Base-by-base conservation (phyloP, 2,797 vertebrate genomes). In the Atherinosoma microstoma region DNA sequence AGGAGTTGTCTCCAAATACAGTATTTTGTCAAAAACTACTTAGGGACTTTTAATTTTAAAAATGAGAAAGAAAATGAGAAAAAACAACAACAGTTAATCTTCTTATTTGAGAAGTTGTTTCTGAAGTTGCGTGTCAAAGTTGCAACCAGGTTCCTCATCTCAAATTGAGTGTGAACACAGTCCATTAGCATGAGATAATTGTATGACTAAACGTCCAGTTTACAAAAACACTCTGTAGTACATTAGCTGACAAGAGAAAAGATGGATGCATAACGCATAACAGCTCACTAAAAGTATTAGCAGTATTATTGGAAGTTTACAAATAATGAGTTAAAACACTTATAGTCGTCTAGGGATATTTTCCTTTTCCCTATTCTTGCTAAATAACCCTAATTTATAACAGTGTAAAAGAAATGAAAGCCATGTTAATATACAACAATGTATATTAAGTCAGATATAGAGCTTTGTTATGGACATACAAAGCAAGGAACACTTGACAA, bases 401-500 rank as follows among this genome's bases (percentile, higher is more conserved):
- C 13, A 40, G 8, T 40, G 12, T 40, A 10, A 58, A 27, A 68
- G 3, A 65, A 84, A 75, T 45, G 0, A 65, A 71, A 67, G 58
- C 35, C 49, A 45, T 9, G 10, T 53, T 29, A 64, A 69, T 74
- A 63, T 79, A 49, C 13, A 9, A 20, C 1, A 9, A 47, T 32
- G 3, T 5, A 4, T 49, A 12, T 18, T 56, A 54, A 22, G 36
- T 36, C 34, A n/a, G 24, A 6, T 1, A 60, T 60, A 72, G 61
- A 22, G 82, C 58, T 65, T 75, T 76, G 69, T 76, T 69, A 4
- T 59, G 40, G 71, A 74, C 60, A 24, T 45, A 83, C 49, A 73
- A 82, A 67, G 63, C 57, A 58, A 68, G 53, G 36, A 67, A 84
- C 70, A 78, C 66, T 64, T 29, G 67, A 79, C 79, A 49, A 86